Evolutionary conservation across 2,888 invertebrate genomes (phyloP), one percentile per base, ranked within the genome.

Genomic region (Stenichneumon culpator): DNA sequence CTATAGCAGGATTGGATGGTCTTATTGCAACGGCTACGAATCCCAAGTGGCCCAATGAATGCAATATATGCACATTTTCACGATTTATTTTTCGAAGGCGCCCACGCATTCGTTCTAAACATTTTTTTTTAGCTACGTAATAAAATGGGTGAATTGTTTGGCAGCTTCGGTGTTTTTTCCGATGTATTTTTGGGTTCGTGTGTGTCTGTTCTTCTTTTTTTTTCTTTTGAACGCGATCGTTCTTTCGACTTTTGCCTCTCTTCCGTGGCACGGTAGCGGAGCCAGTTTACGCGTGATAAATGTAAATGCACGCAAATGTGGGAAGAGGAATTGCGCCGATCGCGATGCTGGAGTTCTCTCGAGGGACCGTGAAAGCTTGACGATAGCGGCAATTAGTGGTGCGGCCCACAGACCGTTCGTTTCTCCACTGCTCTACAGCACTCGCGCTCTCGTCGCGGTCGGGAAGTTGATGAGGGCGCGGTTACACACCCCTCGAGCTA

Each of bases 301-400:
- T 86, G 73, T 91, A 90, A 91, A 91, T 90, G 89, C 84, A 84
- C 80, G 86, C 75, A 86, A 83, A 70, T 32, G 68, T 32, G 57
- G 74, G 36, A 83, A 83, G 83, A 89, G 87, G 87, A 90, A 91
- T 89, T 90, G 88, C 86, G 81, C 86, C 83, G 84, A 86, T 85
- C 88, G 54, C 65, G 69, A 65, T 57, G 63, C 60, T 69, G 69
- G 60, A 68, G 70, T 79, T 83, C 79, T 75, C 79, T 54, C 69
- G 79, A 65, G 69, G 52, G 79, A 44, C 22, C 54, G 65, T 70
- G 73, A 73, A 75, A 75, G 79, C 83, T 75, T 75, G 83, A 83
- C 87, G 91, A 91, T 91, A 90, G 88, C 91, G 88, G 88, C 90
- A 91, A 91, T 91, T 91, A 91, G 91, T 85, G 88, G 86, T 84